Percentiles rank a stretch among this genome's conserved stretches.
Conservation (phyloP, 2,888 invertebrate genomes). For the Polyommatus iphigenia region DNA sequence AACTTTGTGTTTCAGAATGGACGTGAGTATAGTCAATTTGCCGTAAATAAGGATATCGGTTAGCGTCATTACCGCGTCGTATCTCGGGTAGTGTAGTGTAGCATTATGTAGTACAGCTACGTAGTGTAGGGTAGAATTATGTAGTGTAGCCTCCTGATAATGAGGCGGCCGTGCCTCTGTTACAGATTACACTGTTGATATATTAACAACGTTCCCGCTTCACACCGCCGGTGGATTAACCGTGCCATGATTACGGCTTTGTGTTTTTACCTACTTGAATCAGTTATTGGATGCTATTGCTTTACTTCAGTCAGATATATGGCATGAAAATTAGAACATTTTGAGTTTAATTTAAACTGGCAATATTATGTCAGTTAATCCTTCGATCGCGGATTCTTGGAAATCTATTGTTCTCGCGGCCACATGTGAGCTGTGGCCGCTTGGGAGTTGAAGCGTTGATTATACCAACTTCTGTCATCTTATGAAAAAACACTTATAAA, state of each 20-base stretch:
- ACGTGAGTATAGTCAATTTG: constrained; percentile 60
- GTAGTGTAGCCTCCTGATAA: constrained; percentile 47
- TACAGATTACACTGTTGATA: constrained; percentile 26
- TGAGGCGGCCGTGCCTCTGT: constrained; percentile 46
- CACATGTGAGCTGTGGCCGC: too few relatives aligned
- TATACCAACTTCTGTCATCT: neutral
- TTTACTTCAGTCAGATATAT: neutral
- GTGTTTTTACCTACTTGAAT: neutral
- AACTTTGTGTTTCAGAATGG: neutral
- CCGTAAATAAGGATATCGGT: constrained; percentile 79
- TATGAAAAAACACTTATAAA: too few relatives aligned
- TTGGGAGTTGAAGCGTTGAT: too few relatives aligned
- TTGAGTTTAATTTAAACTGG: too few relatives aligned
- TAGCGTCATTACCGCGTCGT: constrained; percentile 61
- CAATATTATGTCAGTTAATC: too few relatives aligned
- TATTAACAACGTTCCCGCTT: constrained; percentile 25
- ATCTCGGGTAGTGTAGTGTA: constrained; percentile 2
- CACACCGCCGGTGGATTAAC: constrained; percentile 19
- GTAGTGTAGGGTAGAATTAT: constrained; percentile 7
- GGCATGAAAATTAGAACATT: neutral
- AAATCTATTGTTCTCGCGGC: too few relatives aligned
- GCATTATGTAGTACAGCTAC: neutral
- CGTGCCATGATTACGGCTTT: constrained; percentile 12
- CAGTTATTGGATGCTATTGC: neutral
- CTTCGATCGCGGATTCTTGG: too few relatives aligned